A percentile compares a stretch with the other conserved stretches of the same genome.
phyloP scores from a whole-genome alignment of 2,797 vertebrate species.

The Neosilurus hyrtlii region DNA sequence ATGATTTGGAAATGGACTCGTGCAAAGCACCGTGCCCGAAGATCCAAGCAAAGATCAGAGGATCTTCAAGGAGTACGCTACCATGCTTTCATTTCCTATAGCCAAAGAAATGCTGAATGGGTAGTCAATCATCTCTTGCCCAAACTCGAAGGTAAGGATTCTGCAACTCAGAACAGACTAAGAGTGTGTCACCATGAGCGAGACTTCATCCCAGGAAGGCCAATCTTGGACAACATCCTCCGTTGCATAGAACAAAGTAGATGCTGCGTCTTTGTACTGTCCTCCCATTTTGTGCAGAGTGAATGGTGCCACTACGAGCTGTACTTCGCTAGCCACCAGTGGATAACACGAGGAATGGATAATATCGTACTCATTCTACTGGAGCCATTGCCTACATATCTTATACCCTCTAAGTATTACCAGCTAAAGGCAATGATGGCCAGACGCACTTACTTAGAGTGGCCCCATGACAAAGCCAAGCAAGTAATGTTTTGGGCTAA shows the following conservation, averaged over 20 bases:
- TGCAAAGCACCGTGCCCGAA: constrained; percentile 73
- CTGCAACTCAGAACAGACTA: constrained; percentile 52
- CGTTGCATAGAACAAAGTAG: constrained; percentile 84
- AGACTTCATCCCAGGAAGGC: constrained; percentile 83
- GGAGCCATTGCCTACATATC: constrained; percentile 78
- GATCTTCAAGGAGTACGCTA: constrained; percentile 70
- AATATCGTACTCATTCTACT: constrained; percentile 85
- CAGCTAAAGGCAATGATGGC: constrained; percentile 83
- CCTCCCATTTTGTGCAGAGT: constrained; percentile 86
- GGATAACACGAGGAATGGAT: constrained; percentile 71
- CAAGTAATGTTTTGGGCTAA: constrained; percentile 84
- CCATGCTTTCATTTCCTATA: constrained; percentile 89
- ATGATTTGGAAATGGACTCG: constrained; percentile 87
- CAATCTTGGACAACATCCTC: constrained; percentile 87
- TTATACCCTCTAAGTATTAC: constrained; percentile 83
- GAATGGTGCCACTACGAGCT: constrained; percentile 95
- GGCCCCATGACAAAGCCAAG: constrained; percentile 82
- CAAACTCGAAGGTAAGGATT: constrained; percentile 72
- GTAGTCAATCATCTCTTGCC: constrained; percentile 77
- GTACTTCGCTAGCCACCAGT: constrained; percentile 87
- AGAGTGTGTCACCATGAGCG: constrained; percentile 83
- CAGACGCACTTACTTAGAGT: constrained; percentile 83
- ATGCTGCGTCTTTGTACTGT: constrained; percentile 84
- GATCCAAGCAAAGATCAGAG: constrained; percentile 49
- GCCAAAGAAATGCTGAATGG: constrained; percentile 79